Base-by-base conservation (phyloP, 2,113 vertebrate genomes). In the Chinchilla lanigera region DNA sequence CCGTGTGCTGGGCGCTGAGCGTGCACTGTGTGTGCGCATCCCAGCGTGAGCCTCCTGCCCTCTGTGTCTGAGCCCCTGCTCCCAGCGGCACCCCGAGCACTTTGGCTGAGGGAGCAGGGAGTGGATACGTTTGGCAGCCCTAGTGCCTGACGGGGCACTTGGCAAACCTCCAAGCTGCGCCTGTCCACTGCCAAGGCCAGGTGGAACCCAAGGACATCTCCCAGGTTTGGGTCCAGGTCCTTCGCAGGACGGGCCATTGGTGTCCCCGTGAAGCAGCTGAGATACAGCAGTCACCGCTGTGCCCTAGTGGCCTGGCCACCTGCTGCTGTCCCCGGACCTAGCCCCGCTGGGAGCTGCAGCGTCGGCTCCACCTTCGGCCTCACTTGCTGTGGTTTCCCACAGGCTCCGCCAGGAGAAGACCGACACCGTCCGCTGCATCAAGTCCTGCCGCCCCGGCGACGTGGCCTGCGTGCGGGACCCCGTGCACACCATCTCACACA, bases 401-500 rank as follows among this genome's bases (percentile, higher is more conserved):
- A 98, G 98, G 96, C 65, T 98, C 56, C 98, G 98, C 90, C 98
- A 99, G 2, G 98, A 99, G 65, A 99, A 99, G 97, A 98, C 99
- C 0, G 99, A 99, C 88, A 99, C 99, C 0, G 95, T 99, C 69
- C 99, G 99, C 90, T 99, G 99, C 93, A 97, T 99, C 61, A 99
- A 99, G 97, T 99, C 99, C 78, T 99, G 99, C 97, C 99, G 98
- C 56, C 99, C 99, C 13, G 99, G 98, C 0, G 99, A 99, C 71
- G 97, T 98, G 65, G 98, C 95, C 97, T 99, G 99, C 35, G 84
- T 99, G 60, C 90, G 99, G 98, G 99, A 99, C 98, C 99, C 99
- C 0, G 99, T 99, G 26, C 99, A 99, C 95, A 99, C 99, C 0
- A 93, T 99, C 96, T 99, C 99, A 89, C 99, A 99, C 98, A 99